Evolutionary conservation across 2,888 invertebrate species (phyloP).

Genomic region (Lithosia quadra): DNA sequence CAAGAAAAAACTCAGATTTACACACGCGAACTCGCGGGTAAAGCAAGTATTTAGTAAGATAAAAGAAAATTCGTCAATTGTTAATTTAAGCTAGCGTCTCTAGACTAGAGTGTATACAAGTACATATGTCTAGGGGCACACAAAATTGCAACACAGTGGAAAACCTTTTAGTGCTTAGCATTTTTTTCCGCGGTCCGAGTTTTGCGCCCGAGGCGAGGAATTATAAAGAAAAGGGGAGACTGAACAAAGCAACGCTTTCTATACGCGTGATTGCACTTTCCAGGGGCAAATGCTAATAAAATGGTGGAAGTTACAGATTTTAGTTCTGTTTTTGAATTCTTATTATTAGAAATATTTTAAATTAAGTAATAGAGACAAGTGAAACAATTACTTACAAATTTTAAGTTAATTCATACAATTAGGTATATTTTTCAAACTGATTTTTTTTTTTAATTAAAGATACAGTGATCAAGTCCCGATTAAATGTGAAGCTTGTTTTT

Average conservation of each 20-base stretch:
- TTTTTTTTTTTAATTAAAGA: no score
- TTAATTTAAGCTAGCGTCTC: neutral
- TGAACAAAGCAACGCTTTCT: constrained; percentile 62
- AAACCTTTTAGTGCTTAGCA: constrained; percentile 63
- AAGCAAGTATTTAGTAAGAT: no score
- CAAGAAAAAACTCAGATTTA: no score
- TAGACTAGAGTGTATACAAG: no score
- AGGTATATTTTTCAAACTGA: no score
- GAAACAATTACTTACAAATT: no score
- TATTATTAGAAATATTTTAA: neutral
- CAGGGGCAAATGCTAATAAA: constrained; percentile 54
- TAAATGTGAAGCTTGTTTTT: no score
- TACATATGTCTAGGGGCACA: constrained; percentile 37
- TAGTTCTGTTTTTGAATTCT: neutral
- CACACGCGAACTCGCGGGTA: no score
- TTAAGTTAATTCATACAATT: no score
- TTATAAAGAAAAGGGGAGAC: constrained; percentile 67
- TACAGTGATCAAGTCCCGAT: no score
- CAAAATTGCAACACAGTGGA: constrained; percentile 44
- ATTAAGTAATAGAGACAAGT: neutral
- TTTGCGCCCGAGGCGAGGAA: constrained; percentile 63
- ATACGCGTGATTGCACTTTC: constrained; percentile 72
- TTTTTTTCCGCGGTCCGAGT: constrained; percentile 62
- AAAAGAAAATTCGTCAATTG: neutral
- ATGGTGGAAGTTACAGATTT: constrained; percentile 17